Evolutionary conservation across 1,140 invertebrate genomes (phyloP).

Genomic region (Bombus soroeensis): DNA sequence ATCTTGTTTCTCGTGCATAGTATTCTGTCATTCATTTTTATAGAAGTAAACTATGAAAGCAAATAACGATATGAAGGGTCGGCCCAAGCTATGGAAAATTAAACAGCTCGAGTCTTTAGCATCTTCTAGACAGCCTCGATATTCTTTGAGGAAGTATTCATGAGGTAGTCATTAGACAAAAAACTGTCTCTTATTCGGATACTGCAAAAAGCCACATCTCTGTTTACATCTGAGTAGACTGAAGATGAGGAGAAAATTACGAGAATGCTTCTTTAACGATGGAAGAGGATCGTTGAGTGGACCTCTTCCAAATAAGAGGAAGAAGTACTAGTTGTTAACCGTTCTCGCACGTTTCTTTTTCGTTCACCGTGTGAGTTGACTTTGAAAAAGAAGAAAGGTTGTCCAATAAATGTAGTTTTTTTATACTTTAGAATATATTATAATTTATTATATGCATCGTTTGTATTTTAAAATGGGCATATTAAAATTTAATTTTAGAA

Average conservation of each 20-base stretch:
- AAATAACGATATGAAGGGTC: background rate
- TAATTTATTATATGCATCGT: background rate
- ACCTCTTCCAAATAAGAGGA: background rate
- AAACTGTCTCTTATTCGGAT: background rate
- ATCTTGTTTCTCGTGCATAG: too few relatives aligned
- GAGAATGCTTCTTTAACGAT: slow-evolving; percentile 19
- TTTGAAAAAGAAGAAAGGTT: too few relatives aligned
- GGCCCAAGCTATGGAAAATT: background rate
- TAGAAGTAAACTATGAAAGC: background rate
- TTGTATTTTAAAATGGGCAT: background rate
- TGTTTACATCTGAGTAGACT: slow-evolving; percentile 17
- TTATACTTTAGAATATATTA: background rate
- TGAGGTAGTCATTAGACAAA: background rate
- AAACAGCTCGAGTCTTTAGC: background rate
- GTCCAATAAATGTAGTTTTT: background rate
- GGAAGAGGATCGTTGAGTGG: background rate
- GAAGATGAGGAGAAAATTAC: background rate
- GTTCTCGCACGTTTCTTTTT: background rate
- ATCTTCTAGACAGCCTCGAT: background rate
- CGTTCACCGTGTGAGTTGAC: background rate
- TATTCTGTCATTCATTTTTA: background rate
- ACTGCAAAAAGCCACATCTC: slow-evolving; percentile 11
- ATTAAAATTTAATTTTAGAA: too few relatives aligned
- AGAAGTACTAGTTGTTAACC: slow-evolving; percentile 1
- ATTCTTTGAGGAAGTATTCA: background rate